Evolutionary conservation across 2,888 invertebrate genomes (phyloP), one percentile per base, ranked within the genome.

Genomic region (Xanthorhoe designata): DNA sequence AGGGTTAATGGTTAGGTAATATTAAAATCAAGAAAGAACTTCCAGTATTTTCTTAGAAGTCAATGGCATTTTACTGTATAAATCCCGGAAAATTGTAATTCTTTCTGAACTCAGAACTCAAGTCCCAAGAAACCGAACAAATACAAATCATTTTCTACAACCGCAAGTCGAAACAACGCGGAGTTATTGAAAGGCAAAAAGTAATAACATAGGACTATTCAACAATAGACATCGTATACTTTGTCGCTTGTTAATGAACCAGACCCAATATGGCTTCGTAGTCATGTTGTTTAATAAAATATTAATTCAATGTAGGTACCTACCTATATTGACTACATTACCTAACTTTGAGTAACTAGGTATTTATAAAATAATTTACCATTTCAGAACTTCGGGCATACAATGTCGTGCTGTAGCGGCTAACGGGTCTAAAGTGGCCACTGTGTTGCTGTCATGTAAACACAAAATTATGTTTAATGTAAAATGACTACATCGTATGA

Each of bases 181-280:
- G 64, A 62, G 51, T 67, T 70, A 70, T 70, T 66, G 64, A 56
- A 58, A 68, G 67, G 61, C 61, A 70, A 70, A 72, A 72, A 68
- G 64, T 66, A 61, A 61, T 62, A 64, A 64, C 62, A 32, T 59
- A 4, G 47, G 47, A 47, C 38, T 4, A 5, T 52, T 19, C 17
- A 56, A 17, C 1, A 2, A 18, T 35, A 35, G 66, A 67, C 49
- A 13, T 24, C 15, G 45, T 19, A 6, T 51, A 49, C 17, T 47
- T 58, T 61, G 19, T 47, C 45, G 8, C 45, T 50, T 47, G 7
- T 10, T 66, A 61, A 65, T 65, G 60, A 66, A 66, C 65, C 52
- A 49, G 38, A 45, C 65, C 32, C 45, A 35, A 51, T 51, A 35
- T 56, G 55, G 55, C 7, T 50, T 45, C 1, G 45, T 24, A 1